Conservation (phyloP, 1,140 invertebrate genomes). For the Sarcophaga peregrina region DNA sequence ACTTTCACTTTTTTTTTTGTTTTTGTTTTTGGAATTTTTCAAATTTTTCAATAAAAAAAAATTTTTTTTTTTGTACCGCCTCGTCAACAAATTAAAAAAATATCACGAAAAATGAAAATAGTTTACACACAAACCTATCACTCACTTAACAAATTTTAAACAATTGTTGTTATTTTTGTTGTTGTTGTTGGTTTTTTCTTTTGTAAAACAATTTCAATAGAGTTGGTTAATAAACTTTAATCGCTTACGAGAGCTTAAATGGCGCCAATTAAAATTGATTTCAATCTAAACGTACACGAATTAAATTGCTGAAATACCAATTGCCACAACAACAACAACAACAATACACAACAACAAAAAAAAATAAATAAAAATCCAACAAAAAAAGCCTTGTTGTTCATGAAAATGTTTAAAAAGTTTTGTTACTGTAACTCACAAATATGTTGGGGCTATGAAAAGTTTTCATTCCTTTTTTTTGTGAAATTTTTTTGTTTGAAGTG, state of each 20-base stretch:
- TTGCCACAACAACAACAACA: neutral
- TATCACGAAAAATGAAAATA: neutral
- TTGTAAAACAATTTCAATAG: conserved; percentile 2
- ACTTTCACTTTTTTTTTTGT: conserved; percentile 10
- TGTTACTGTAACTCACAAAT: neutral
- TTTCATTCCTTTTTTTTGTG: neutral
- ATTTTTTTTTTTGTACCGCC: neutral
- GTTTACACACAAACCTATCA: conserved; percentile 1
- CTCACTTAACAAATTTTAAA: neutral
- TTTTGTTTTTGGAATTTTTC: neutral
- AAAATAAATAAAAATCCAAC: too few species aligned
- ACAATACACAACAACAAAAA: neutral
- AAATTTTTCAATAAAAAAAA: neutral
- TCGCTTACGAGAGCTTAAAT: conserved; percentile 38
- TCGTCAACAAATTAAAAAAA: conserved; percentile 12
- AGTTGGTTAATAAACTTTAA: conserved; percentile 19
- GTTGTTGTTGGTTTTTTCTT: too few species aligned
- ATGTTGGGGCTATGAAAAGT: neutral
- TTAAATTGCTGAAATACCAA: neutral
- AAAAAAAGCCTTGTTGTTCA: neutral
- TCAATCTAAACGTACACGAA: neutral
- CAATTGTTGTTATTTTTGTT: neutral
- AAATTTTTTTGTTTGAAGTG: too few species aligned
- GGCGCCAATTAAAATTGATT: conserved; percentile 38
- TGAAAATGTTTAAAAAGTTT: neutral